Base-by-base conservation (phyloP, 2,113 vertebrate genomes). In the Monarcha castaneiventris region DNA sequence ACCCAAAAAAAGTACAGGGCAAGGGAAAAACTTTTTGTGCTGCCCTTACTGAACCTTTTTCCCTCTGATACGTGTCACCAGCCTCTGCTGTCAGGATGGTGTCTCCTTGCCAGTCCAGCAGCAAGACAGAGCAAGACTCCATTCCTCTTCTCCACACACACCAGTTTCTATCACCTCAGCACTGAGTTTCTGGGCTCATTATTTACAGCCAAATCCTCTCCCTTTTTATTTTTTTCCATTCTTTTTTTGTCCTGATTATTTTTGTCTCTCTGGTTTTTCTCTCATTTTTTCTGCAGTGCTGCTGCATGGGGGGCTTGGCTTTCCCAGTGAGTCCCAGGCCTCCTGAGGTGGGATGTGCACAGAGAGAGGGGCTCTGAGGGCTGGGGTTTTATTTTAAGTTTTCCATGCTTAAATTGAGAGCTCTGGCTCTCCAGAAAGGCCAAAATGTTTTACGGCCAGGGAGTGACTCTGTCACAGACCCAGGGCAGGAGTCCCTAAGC, bases 141-240 rank as follows among this genome's bases (percentile, higher is more conserved):
- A 16, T 20, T 90, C 41, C 29, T 75, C 39, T 51, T 16, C 39
- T 39, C 79, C 51, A 41, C 29, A 62, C 29, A 6, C 58, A 26
- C 19, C 59, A 55, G 23, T 8, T 67, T 25, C 64, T 30, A 2
- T n/a, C 64, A 78, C 33, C 51, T 41, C 49, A 84, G 25, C 43
- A 46, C 16, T 9, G 80, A 59, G 20, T 25, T 91, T 23, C 43
- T 89, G 82, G 35, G 27, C 43, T 37, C 13, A 26, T 74, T 51
- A 67, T 63, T 78, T 81, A 39, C n/a, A 41, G 48, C 7, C 16
- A 90, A 33, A 62, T 55, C 7, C 14, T 58, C 46, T 59, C 6
- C 9, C 14, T 51, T 17, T 16, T 32, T 19, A 10, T 6, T 5
- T 2, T 17, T 5, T 8, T 4, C 3, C 2, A 5, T 5, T 4